Evolutionary conservation across 2,888 invertebrate species (phyloP), one percentile per base, ranked within the genome.

Genomic region (Cryptocheilus praepositus): DNA sequence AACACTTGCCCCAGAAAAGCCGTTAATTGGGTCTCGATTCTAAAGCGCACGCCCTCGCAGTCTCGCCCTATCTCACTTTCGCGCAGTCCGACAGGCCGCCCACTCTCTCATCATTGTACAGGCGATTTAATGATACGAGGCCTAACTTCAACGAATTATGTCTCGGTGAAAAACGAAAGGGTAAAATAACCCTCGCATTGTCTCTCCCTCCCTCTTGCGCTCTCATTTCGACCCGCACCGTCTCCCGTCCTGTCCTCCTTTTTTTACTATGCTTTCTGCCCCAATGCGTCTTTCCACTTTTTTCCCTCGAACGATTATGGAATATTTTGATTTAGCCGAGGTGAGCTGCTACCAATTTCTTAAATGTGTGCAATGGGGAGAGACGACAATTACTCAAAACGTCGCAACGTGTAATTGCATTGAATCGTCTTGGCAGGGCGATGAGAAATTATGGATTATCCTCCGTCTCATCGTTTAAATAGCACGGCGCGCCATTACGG

Each of bases 1-100:
- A 81, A 79, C 75, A 76, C 81, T 78, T 70, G 76, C 69, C 70
- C 67, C 55, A 72, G 70, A 79, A 80, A 66, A 73, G 64, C 70
- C 59, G 73, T 76, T 82, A 81, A 82, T 82, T 82, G 76, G 74
- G 51, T 65, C 57, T 45, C 46, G 16, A 63, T 62, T 53, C 52
- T 66, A 52, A n/a, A 18, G 15, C 52, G 19, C 22, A 21, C 19
- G 18, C 36, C 49, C 49, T 21, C 21, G 1, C 15, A 16, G 45
- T n/a, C 11, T 19, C 28, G 13, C 16, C 15, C 45, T 21, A n/a
- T 43, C n/a, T n/a, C 57, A 3, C 57, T 21, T 11, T 21, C 19
- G 3, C 15, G 22, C 19, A 52, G 16, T 52, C 52, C 52, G 18
- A 49, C 49, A 16, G 18, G 18, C 49, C 36, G 8, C 1, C 15